Conservation (phyloP, 2,797 vertebrate species). For the Spinibarbus caldwelli region DNA sequence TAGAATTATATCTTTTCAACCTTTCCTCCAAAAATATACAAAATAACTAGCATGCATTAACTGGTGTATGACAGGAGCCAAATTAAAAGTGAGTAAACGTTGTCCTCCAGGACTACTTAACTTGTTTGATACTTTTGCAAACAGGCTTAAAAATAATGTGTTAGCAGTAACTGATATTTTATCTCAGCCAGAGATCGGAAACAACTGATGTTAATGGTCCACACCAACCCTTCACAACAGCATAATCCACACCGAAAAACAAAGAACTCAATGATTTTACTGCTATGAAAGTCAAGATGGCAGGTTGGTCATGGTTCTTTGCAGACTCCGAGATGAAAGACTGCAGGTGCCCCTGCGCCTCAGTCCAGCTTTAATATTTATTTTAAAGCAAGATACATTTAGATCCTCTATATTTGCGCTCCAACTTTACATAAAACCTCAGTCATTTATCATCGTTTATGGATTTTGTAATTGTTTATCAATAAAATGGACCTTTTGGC, state of each 20-base stretch:
- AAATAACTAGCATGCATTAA: neutral
- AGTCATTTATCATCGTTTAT: conserved; percentile 34
- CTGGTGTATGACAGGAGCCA: neutral
- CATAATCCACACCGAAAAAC: neutral
- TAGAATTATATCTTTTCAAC: neutral
- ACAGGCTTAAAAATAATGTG: neutral
- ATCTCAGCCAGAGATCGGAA: neutral
- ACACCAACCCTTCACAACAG: neutral
- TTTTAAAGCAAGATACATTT: conserved; percentile 12
- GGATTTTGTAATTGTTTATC: conserved; percentile 50
- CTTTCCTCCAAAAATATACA: neutral
- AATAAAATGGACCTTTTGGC: conserved; percentile 41
- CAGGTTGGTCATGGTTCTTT: neutral
- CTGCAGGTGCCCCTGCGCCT: neutral
- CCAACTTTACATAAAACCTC: conserved; percentile 16
- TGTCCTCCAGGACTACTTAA: neutral
- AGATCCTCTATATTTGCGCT: conserved; percentile 18
- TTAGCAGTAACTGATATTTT: neutral
- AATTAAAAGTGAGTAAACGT: neutral
- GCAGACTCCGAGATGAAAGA: neutral
- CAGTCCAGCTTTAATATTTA: conserved; percentile 18
- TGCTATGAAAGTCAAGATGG: neutral
- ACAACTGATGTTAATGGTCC: neutral
- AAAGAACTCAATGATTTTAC: neutral
- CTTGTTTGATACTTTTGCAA: neutral